Conservation (phyloP, 2,888 invertebrate genomes). For the Allygus modestus region DNA sequence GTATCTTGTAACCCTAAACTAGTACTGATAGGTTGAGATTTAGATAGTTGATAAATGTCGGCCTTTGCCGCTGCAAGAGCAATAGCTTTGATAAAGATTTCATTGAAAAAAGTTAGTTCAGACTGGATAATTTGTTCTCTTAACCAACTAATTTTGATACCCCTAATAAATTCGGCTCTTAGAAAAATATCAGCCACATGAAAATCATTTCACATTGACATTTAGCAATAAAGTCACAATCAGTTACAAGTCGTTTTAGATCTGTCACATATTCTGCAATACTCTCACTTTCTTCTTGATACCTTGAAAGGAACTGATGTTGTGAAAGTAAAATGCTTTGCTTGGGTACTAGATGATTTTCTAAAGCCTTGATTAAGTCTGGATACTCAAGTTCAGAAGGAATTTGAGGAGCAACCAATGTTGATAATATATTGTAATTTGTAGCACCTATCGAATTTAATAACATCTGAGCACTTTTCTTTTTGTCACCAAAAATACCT, state of each 20-base stretch:
- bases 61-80: slow-evolving; percentile 44
- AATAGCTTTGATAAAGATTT: slow-evolving; percentile 38
- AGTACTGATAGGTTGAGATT: background rate
- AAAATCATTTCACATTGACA: slow-evolving; percentile 40
- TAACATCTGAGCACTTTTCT: background rate
- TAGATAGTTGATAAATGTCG: background rate
- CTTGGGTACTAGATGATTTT: slow-evolving; percentile 47
- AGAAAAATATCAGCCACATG: slow-evolving; percentile 53
- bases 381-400: background rate
- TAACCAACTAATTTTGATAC: slow-evolving; percentile 7
- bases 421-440: background rate
- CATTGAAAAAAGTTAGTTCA: slow-evolving; percentile 20
- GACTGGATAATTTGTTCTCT: slow-evolving; percentile 50
- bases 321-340: background rate
- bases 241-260: background rate
- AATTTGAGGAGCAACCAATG: background rate
- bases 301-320: slow-evolving; percentile 10
- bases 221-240: slow-evolving; percentile 50
- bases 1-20: background rate
- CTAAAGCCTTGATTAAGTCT: slow-evolving; percentile 24
- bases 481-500: background rate
- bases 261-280: slow-evolving; percentile 54
- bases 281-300: slow-evolving; percentile 12
- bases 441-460: background rate
- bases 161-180: slow-evolving; percentile 53